These are phyloP conservation scores for Gibbula magus DNA, from an alignment of 2,888 invertebrate species.

Conservation along the genomic window DNA sequence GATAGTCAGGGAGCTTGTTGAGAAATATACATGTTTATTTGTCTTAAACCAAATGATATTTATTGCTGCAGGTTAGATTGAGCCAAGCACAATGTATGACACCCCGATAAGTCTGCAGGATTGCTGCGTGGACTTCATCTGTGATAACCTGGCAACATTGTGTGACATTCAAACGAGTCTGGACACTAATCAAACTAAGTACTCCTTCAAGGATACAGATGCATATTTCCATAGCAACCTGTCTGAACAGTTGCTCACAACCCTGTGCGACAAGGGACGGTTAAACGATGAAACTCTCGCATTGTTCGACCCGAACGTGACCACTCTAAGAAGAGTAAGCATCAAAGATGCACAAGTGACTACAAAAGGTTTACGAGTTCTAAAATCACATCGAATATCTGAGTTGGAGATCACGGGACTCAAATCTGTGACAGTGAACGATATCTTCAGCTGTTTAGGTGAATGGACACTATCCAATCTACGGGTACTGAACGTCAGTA, in stretches of 20 bases:
- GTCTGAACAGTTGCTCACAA: constrained; percentile 74
- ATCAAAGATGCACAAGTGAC: constrained; percentile 80
- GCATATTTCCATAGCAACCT: constrained; percentile 68
- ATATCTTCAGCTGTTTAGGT: constrained; percentile 81
- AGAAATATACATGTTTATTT: too few relatives aligned
- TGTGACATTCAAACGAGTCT: constrained; percentile 69
- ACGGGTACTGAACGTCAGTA: constrained; percentile 80
- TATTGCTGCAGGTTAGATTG: too few relatives aligned
- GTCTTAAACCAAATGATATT: too few relatives aligned
- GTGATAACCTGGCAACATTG: constrained; percentile 80
- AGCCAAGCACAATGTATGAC: constrained; percentile 78
- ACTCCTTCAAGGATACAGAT: constrained; percentile 66
- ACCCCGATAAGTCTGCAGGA: constrained; percentile 81
- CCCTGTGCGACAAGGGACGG: constrained; percentile 79
- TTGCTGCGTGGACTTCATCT: constrained; percentile 81
- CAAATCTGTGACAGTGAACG: constrained; percentile 79
- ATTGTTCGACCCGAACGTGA: constrained; percentile 80
- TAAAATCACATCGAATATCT: constrained; percentile 81
- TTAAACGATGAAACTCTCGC: constrained; percentile 80
- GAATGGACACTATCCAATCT: constrained; percentile 82
- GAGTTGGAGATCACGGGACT: constrained; percentile 80
- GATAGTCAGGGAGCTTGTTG: too few relatives aligned
- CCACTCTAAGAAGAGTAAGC: constrained; percentile 79
- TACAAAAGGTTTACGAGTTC: constrained; percentile 79
- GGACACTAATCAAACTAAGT: constrained; percentile 48